These are phyloP conservation scores for Sebastes baramenuke DNA, from an alignment of 2,797 vertebrate genomes.

Conservation along the genomic window DNA sequence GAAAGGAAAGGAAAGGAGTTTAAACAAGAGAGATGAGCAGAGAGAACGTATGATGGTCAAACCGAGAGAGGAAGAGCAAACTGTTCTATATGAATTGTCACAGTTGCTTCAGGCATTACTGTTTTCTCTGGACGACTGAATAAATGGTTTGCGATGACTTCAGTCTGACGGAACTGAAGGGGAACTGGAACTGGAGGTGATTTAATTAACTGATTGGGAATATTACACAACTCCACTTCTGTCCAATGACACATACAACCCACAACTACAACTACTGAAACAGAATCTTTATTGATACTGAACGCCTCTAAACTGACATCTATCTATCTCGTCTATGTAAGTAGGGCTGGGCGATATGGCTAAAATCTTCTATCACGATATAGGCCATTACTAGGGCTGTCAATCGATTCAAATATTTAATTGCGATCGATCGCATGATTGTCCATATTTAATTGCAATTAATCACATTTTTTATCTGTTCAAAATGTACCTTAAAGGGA, in stretches of 20 bases:
- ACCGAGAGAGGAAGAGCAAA: neutral
- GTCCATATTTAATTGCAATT: no score
- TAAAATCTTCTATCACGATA: no score
- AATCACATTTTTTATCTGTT: no score
- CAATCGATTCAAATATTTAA: no score
- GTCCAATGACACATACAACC: constrained; percentile 4
- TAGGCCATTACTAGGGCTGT: no score
- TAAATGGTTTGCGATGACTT: constrained; percentile 25
- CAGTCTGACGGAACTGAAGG: neutral
- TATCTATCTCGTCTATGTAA: neutral
- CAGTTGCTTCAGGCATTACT: neutral
- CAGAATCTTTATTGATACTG: neutral
- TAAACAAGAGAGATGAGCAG: neutral
- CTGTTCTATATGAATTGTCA: neutral
- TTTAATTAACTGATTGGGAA: constrained; percentile 49
- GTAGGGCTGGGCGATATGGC: no score
- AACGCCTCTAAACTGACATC: neutral
- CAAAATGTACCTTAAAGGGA: no score
- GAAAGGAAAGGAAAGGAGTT: neutral
- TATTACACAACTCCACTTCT: constrained; percentile 33
- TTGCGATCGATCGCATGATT: no score
- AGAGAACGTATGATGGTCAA: neutral
- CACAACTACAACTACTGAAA: constrained; percentile 6
- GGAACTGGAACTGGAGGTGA: neutral
- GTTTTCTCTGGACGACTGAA: constrained; percentile 10